These are phyloP conservation scores for Neodiprion pinetum DNA, from an alignment of 1,140 invertebrate genomes.

Conservation along the genomic window DNA sequence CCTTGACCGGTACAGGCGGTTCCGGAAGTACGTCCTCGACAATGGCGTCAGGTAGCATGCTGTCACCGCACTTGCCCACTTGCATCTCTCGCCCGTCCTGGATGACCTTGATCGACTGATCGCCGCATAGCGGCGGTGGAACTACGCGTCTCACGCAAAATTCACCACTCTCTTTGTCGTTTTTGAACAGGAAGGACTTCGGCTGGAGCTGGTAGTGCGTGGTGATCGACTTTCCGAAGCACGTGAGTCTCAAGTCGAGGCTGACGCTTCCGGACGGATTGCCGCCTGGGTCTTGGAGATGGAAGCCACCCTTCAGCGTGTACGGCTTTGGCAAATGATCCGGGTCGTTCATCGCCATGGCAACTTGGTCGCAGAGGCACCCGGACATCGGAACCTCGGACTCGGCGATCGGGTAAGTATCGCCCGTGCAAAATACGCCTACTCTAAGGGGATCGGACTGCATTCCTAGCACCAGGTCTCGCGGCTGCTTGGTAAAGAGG, in stretches of 20 bases:
- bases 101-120: conserved; percentile 13
- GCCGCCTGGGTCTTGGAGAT: conserved; percentile 48
- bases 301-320: conserved; percentile 40
- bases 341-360: conserved; percentile 50
- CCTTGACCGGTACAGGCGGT: conserved; percentile 6
- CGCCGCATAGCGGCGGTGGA: conserved; percentile 18
- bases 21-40: background rate
- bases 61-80: conserved; percentile 9
- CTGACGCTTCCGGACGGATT: conserved; percentile 47
- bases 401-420: conserved; percentile 55
- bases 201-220: conserved; percentile 45
- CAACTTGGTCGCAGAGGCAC: conserved; percentile 54
- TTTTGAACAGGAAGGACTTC: conserved; percentile 40
- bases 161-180: conserved; percentile 34
- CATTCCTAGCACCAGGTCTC: conserved; percentile 44
- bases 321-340: conserved; percentile 48
- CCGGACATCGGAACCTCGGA: conserved; percentile 45
- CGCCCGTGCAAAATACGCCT: conserved; percentile 49
- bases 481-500: conserved; percentile 49
- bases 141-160: conserved; percentile 40
- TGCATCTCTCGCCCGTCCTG: background rate
- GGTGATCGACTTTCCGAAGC: conserved; percentile 45
- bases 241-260: conserved; percentile 43
- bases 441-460: conserved; percentile 41
- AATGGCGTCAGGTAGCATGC: background rate